These are phyloP conservation scores for Sphinx pinastri DNA, from an alignment of 2,888 invertebrate genomes.

Conservation along the genomic window DNA sequence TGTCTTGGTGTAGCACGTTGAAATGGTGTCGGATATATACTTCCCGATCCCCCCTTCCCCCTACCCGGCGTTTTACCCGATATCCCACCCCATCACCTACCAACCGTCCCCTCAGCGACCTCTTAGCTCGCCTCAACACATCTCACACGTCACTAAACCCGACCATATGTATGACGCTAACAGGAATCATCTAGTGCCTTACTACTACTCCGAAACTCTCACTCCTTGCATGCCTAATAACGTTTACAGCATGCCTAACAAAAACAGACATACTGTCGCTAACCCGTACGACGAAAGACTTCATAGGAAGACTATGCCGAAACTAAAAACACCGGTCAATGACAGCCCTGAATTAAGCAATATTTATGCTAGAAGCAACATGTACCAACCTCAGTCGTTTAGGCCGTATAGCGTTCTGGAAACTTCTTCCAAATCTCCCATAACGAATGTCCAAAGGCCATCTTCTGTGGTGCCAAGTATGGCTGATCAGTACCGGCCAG, in stretches of 20 bases:
- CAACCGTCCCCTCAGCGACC: constrained; percentile 64
- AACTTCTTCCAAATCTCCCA: constrained; percentile 61
- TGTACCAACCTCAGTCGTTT: constrained; percentile 60
- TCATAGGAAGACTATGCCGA: constrained; percentile 59
- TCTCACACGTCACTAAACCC: constrained; percentile 66
- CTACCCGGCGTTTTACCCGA: constrained; percentile 75
- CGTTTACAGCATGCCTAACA: constrained; percentile 63
- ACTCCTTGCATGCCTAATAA: constrained; percentile 76
- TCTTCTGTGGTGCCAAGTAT: constrained; percentile 73
- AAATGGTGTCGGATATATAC: constrained; percentile 90
- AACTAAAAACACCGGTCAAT: constrained; percentile 53
- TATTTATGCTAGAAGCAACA: constrained; percentile 57
- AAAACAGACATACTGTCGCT: constrained; percentile 68
- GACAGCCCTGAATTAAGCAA: constrained; percentile 60
- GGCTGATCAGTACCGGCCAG: constrained; percentile 74
- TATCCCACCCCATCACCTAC: constrained; percentile 78
- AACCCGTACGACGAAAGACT: constrained; percentile 67
- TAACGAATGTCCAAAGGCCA: constrained; percentile 63
- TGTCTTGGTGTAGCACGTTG: constrained; percentile 87
- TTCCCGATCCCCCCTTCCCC: constrained; percentile 83
- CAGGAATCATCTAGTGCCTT: constrained; percentile 80
- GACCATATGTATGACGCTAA: constrained; percentile 83
- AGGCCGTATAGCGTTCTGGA: constrained; percentile 78
- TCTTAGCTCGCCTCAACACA: constrained; percentile 66
- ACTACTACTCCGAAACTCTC: constrained; percentile 77